phyloP scores from a whole-genome alignment of 2,797 vertebrate species.

The Pelobates cultripes region DNA sequence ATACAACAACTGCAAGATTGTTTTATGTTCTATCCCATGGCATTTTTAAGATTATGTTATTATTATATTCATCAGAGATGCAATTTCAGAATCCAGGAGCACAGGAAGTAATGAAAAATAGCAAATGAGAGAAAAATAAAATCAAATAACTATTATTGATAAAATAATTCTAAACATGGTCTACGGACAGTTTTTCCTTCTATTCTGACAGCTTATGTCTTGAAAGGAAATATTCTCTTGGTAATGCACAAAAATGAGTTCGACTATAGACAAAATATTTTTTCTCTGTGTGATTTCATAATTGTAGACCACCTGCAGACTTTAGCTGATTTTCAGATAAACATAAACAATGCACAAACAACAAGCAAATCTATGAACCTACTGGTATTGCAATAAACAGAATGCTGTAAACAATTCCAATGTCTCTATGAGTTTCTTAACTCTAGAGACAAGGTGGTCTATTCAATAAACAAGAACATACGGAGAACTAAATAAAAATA shows the following conservation, averaged over 20 bases:
- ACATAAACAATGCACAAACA: neutral
- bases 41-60: slow-evolving; percentile 41
- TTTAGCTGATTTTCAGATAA: too few relatives aligned
- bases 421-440: too few relatives aligned
- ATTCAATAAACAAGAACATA: too few relatives aligned
- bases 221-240: neutral
- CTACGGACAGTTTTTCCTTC: neutral
- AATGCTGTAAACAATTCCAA: too few relatives aligned
- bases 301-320: neutral
- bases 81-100: slow-evolving; percentile 31
- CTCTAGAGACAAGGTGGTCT: too few relatives aligned
- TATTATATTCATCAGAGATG: slow-evolving; percentile 46
- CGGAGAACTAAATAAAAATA: too few relatives aligned
- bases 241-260: neutral
- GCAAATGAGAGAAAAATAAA: neutral
- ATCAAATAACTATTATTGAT: slow-evolving; percentile 7
- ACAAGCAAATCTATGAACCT: too few relatives aligned
- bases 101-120: slow-evolving; percentile 17
- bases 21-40: slow-evolving; percentile 16
- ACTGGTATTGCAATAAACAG: too few relatives aligned
- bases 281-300: neutral
- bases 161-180: neutral
- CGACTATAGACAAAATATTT: neutral
- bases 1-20: neutral
- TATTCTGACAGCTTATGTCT: neutral